Evolutionary conservation across 1,140 invertebrate species (phyloP), one percentile per base, ranked within the genome.

Genomic region (Leptopilina boulardi): DNA sequence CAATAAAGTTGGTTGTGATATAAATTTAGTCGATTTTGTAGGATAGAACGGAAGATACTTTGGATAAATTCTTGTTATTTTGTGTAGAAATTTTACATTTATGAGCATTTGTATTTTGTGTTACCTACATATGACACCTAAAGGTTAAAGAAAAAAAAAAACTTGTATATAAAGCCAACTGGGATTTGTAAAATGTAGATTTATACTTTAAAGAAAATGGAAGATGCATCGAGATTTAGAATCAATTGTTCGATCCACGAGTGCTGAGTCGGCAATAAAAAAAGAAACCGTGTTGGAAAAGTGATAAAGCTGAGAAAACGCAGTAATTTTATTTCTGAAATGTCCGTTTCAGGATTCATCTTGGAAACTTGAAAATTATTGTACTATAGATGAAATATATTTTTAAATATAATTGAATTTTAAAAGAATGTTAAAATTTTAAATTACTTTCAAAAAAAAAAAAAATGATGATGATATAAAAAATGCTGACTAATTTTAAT

Each of bases 231-330:
- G 30, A 34, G 23, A 66, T 66, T 66, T 66, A 1, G 10, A 66
- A 66, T 66, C 59, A 30, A 66, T 66, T 30, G 23, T 66, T 66
- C 23, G 23, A 66, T 66, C 13, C 13, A 4, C n/a, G n/a, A n/a
- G 13, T 56, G 2, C 2, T 13, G n/a, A n/a, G 59, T 66, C 59
- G 13, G n/a, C 26, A 23, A 13, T 66, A 66, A 30, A 30, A 66
- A 30, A 30, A 66, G 0, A 34, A 6, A 6, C 34, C 34, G 34
- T 23, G 21, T 30, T 9, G 11, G 3, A 15, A 66, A 66, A 30
- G 26, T 66, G 26, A 66, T 66, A 30, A 66, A 66, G 59, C 15
- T n/a, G n/a, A 13, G 23, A 4, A n/a, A 26, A 15, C 26, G 5
- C 11, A 30, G 4, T 34, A n/a, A n/a, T n/a, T n/a, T n/a, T n/a